Conservation (phyloP, 30 jellyfish, hydroid and myxozoan species). For the Nemopilema nomurai region DNA sequence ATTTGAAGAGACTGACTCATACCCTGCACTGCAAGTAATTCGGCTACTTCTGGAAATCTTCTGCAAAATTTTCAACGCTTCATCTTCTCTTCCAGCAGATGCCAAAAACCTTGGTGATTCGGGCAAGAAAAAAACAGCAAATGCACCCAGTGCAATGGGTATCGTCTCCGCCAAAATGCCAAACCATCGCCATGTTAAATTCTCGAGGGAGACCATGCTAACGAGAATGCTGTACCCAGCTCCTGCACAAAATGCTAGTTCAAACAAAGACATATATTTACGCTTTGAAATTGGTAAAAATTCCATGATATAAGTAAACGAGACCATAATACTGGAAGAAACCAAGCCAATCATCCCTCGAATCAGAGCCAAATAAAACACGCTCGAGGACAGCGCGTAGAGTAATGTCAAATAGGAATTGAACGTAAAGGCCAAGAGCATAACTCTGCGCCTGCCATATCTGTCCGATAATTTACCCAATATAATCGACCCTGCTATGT, state of each 20-base stretch:
- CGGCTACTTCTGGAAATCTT: background rate
- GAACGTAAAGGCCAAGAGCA: background rate
- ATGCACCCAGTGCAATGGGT: background rate
- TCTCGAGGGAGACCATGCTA: too few species aligned
- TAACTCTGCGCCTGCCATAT: conserved; percentile 5
- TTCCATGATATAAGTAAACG: conserved; percentile 5
- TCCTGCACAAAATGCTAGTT: background rate
- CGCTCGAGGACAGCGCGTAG: conserved; percentile 1
- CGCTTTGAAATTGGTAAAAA: conserved; percentile 7
- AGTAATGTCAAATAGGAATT: background rate
- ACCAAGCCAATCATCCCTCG: background rate
- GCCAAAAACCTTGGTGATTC: conserved; percentile 6
- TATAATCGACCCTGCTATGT: background rate
- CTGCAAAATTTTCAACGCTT: background rate
- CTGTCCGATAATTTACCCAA: conserved; percentile 20
- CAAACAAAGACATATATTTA: background rate
- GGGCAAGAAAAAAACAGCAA: conserved; percentile 6
- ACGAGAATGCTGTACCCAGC: background rate
- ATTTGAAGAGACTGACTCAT: too few species aligned
- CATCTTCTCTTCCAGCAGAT: background rate
- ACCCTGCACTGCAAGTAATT: background rate
- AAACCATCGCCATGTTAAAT: too few species aligned
- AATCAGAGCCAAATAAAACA: background rate
- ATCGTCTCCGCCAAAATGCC: too few species aligned
- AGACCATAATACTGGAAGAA: background rate